phyloP scores from a whole-genome alignment of 1,140 invertebrate species.

The Drosophila micromelanica region DNA sequence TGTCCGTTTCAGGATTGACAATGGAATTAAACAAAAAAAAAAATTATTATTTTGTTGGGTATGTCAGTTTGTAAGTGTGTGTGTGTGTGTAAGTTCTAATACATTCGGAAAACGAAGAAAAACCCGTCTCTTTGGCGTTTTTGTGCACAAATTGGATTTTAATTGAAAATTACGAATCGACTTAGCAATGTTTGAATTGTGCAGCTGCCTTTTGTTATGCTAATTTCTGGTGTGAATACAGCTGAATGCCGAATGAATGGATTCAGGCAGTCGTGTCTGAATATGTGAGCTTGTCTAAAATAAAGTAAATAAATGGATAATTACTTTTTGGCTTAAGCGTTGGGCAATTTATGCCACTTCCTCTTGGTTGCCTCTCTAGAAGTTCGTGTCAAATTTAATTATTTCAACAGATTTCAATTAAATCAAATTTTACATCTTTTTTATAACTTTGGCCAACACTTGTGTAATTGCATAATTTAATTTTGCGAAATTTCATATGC shows the following conservation, averaged over 20 bases:
- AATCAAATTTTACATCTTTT: constrained; percentile 50
- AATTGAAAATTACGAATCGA: constrained; percentile 82
- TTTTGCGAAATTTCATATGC: constrained; percentile 27
- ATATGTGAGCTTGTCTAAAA: constrained; percentile 52
- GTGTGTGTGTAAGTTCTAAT: constrained; percentile 47
- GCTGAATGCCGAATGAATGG: constrained; percentile 46
- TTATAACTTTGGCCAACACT: constrained; percentile 61
- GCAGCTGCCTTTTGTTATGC: constrained; percentile 76
- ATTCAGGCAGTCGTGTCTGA: constrained; percentile 26
- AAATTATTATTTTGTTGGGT: constrained; percentile 12
- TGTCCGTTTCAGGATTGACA: constrained; percentile 37
- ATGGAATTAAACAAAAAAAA: constrained; percentile 28
- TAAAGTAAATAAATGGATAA: constrained; percentile 79
- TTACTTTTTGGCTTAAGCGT: constrained; percentile 77
- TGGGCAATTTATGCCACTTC: constrained; percentile 41
- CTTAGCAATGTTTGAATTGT: constrained; percentile 79
- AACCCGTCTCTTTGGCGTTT: constrained; percentile 45
- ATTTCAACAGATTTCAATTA: constrained; percentile 52
- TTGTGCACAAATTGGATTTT: constrained; percentile 77
- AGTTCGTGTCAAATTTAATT: constrained; percentile 61
- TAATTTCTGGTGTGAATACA: constrained; percentile 58
- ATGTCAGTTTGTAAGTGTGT: not conserved
- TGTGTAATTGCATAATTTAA: constrained; percentile 49
- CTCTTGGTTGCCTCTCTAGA: not conserved
- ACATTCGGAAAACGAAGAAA: constrained; percentile 40